Conservation (phyloP, 2,113 vertebrate species). For the Shinisaurus crocodilurus region DNA sequence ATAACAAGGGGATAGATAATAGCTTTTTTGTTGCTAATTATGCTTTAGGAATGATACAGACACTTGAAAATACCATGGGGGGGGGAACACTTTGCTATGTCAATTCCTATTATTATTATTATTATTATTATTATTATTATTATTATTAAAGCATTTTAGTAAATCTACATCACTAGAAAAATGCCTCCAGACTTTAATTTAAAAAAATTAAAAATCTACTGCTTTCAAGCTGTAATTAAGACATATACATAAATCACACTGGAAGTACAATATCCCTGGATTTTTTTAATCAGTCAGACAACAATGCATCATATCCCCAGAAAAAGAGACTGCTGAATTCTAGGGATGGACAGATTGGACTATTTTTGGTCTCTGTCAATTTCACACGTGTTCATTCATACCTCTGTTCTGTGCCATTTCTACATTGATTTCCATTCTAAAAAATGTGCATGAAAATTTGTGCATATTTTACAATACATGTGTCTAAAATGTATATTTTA, state of each 20-base stretch:
- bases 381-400: not conserved
- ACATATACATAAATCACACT: not conserved
- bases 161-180: not conserved
- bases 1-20: conserved; percentile 18
- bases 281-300: not conserved
- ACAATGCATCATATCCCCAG: not conserved
- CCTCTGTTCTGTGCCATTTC: not conserved
- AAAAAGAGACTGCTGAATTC: not conserved
- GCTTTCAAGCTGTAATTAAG: not conserved
- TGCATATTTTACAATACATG: not conserved
- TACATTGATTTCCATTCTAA: not conserved
- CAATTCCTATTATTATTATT: not conserved
- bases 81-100: not conserved
- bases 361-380: not conserved
- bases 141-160: not conserved
- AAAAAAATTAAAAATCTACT: not conserved
- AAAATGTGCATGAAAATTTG: not conserved
- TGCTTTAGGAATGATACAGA: conserved; percentile 21
- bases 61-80: not conserved
- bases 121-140: too few species aligned
- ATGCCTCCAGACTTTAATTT: not conserved
- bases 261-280: not conserved
- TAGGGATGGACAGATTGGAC: not conserved
- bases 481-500: not conserved
- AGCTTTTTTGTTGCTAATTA: conserved; percentile 15